Percentiles rank a stretch among this genome's conserved stretches.
Evolutionary conservation across 2,113 vertebrate species (phyloP).

Genomic region (Podarcis cretensis): DNA sequence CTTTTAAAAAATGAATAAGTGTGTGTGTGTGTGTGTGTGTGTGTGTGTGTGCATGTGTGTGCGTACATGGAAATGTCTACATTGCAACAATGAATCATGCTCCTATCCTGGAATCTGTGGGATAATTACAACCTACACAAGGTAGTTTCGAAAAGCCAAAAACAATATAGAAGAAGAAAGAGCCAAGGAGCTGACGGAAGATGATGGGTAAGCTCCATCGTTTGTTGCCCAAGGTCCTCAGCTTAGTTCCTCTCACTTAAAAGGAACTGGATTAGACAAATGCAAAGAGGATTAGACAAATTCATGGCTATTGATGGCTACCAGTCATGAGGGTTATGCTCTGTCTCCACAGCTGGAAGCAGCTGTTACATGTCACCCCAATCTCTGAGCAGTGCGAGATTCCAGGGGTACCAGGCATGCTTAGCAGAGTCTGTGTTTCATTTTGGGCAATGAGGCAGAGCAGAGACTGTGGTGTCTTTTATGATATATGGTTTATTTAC

Average conservation of each 20-base stretch:
- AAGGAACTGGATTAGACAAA: constrained; percentile 27
- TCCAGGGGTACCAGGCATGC: too few species aligned
- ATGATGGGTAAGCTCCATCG: constrained; percentile 47
- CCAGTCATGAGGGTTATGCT: too few species aligned
- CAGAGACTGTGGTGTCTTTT: too few species aligned
- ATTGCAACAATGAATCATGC: constrained; percentile 69
- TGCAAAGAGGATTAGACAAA: background rate
- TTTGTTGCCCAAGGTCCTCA: constrained; percentile 11
- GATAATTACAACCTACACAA: constrained; percentile 73
- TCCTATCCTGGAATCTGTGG: constrained; percentile 72
- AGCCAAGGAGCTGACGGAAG: constrained; percentile 46
- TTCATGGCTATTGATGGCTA: too few species aligned
- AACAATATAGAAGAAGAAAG: constrained; percentile 69
- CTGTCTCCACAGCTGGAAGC: too few species aligned
- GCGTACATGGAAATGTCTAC: constrained; percentile 23
- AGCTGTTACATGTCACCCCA: too few species aligned
- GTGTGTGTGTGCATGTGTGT: background rate
- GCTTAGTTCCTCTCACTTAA: constrained; percentile 34
- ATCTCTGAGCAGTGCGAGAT: too few species aligned
- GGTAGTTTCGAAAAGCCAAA: constrained; percentile 63
- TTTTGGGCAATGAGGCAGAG: too few species aligned
- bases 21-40: background rate
- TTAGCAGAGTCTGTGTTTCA: too few species aligned
- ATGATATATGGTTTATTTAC: too few species aligned
- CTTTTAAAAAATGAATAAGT: constrained; percentile 12